phyloP scores from a whole-genome alignment of 2,113 vertebrate genomes.

The Cyanocitta stelleri region DNA sequence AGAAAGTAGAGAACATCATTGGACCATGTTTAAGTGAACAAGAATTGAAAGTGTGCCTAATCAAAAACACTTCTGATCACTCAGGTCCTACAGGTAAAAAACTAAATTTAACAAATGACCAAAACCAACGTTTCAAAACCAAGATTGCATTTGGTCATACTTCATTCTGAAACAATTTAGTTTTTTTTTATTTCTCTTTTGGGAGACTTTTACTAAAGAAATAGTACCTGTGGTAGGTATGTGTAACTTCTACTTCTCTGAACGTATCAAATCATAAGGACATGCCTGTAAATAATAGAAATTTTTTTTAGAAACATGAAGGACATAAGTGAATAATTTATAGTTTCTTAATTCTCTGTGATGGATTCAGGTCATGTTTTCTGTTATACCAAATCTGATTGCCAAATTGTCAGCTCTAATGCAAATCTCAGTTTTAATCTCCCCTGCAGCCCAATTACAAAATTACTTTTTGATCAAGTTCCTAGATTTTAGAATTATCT shows the following conservation, averaged over 20 bases:
- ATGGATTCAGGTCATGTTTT: conserved; percentile 65
- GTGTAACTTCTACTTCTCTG: background rate
- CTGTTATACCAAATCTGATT: conserved; percentile 40
- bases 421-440: conserved; percentile 38
- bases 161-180: background rate
- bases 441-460: conserved; percentile 38
- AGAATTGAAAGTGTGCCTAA: background rate
- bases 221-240: background rate
- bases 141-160: background rate
- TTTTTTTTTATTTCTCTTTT: background rate
- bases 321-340: conserved; percentile 23
- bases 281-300: background rate
- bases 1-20: background rate
- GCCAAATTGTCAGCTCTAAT: conserved; percentile 63
- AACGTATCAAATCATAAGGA: background rate
- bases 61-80: background rate
- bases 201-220: background rate
- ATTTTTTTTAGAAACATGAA: background rate
- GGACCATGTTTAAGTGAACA: background rate
- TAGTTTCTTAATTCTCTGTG: conserved; percentile 50
- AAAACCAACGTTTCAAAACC: background rate
- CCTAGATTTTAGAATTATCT: background rate
- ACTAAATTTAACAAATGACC: background rate
- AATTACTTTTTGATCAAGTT: conserved; percentile 33
- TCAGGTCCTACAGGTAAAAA: background rate